These are phyloP conservation scores for Aspiorhynchus laticeps DNA, from an alignment of 2,113 vertebrate species.

Conservation along the genomic window DNA sequence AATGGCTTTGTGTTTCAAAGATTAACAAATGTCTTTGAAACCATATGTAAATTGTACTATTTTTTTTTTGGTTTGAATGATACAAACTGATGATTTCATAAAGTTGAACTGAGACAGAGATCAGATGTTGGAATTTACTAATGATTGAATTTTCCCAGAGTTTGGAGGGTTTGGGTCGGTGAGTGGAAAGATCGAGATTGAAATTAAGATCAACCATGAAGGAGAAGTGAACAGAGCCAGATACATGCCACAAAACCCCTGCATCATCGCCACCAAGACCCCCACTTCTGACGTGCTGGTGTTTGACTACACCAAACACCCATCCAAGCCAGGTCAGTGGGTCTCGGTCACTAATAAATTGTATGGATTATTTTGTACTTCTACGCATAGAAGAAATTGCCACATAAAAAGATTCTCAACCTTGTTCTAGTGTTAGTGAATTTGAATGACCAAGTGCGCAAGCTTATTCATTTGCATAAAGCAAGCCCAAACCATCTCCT, in stretches of 20 bases:
- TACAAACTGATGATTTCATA: neutral
- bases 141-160: slow-evolving; percentile 70
- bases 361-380: neutral
- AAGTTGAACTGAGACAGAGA: neutral
- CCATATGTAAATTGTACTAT: accelerated
- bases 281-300: slow-evolving; percentile 92
- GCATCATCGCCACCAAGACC: slow-evolving; percentile 92
- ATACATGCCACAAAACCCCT: slow-evolving; percentile 93
- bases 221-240: slow-evolving; percentile 93
- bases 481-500: neutral
- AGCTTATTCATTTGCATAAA: neutral
- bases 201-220: slow-evolving; percentile 96
- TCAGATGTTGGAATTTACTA: neutral
- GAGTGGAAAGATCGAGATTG: slow-evolving; percentile 90
- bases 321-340: slow-evolving; percentile 85
- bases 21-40: neutral
- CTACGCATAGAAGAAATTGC: neutral
- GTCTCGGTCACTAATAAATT: neutral
- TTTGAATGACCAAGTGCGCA: no score
- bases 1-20: neutral
- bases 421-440: neutral
- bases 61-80: neutral
- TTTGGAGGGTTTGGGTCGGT: slow-evolving; percentile 94
- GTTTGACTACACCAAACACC: slow-evolving; percentile 93
- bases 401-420: neutral